A percentile compares a stretch with the other conserved stretches of the same genome.
phyloP scores from a whole-genome alignment of 1,140 invertebrate species.

The Heterodera carotae region DNA sequence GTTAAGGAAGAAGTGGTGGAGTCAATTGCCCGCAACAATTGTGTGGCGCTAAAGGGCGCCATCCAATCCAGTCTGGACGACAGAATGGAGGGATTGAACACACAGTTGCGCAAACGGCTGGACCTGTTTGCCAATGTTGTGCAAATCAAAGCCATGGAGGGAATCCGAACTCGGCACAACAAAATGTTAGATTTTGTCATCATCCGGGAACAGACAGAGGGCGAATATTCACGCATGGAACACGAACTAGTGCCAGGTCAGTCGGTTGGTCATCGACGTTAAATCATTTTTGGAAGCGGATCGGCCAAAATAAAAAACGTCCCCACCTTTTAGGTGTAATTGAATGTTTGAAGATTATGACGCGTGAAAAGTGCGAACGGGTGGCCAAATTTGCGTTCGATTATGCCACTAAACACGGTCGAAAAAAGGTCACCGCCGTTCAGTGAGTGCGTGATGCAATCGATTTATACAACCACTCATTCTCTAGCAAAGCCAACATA shows the following conservation, averaged over 20 bases:
- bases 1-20: background rate
- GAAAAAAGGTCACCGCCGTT: conserved; percentile 91
- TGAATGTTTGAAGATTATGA: conserved; percentile 87
- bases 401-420: conserved; percentile 81
- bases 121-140: conserved; percentile 81
- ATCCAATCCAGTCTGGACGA: conserved; percentile 65
- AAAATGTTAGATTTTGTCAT: conserved; percentile 78
- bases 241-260: conserved; percentile 79
- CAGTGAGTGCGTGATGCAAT: conserved; percentile 71
- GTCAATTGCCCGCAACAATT: background rate
- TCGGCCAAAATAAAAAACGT: no score
- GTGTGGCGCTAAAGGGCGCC: conserved; percentile 57
- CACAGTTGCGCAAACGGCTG: conserved; percentile 56
- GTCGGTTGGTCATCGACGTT: no score
- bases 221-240: conserved; percentile 84
- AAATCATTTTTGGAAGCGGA: no score
- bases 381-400: conserved; percentile 94
- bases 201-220: conserved; percentile 78
- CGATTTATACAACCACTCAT: conserved; percentile 74
- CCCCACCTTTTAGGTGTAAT: conserved; percentile 75
- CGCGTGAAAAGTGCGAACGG: conserved; percentile 84
- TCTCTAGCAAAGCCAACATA: conserved; percentile 98
- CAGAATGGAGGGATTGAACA: conserved; percentile 58
- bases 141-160: conserved; percentile 90
- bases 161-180: conserved; percentile 81